Percentiles rank a stretch among this genome's conserved stretches.
phyloP scores from a whole-genome alignment of 2,888 invertebrate species.

The Syrista parreyssii region DNA sequence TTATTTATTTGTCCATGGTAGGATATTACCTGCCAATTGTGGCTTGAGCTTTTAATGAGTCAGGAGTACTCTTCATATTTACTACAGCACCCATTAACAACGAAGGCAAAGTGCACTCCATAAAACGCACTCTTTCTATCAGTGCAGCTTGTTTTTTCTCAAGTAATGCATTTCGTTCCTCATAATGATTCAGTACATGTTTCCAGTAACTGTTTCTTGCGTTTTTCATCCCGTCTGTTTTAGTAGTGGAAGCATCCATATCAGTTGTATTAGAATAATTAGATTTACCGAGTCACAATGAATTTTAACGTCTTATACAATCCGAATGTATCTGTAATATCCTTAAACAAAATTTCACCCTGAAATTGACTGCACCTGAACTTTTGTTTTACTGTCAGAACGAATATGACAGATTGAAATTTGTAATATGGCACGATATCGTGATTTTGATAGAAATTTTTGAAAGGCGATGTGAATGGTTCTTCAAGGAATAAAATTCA shows the following conservation, averaged over 20 bases:
- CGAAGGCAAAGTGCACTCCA: constrained; percentile 51
- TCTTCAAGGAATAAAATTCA: background rate
- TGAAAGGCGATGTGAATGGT: background rate
- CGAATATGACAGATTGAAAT: background rate
- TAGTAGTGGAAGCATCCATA: background rate
- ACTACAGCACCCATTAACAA: constrained; percentile 43
- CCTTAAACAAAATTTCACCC: too few species aligned
- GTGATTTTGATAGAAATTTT: background rate
- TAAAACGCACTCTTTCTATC: constrained; percentile 45
- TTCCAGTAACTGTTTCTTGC: constrained; percentile 42
- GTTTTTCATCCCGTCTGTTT: background rate
- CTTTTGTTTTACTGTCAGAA: background rate
- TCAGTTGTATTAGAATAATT: background rate
- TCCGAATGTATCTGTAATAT: background rate
- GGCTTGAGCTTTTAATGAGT: background rate
- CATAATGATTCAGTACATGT: constrained; percentile 41
- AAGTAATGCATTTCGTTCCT: constrained; percentile 46
- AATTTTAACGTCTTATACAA: background rate
- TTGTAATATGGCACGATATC: background rate
- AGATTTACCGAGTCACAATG: background rate
- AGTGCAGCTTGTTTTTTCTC: constrained; percentile 44
- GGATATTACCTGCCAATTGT: background rate
- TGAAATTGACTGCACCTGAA: background rate
- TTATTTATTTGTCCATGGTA: background rate
- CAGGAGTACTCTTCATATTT: constrained; percentile 22